Conservation (phyloP, 2,113 vertebrate genomes). For the Atherinomorus stipes region DNA sequence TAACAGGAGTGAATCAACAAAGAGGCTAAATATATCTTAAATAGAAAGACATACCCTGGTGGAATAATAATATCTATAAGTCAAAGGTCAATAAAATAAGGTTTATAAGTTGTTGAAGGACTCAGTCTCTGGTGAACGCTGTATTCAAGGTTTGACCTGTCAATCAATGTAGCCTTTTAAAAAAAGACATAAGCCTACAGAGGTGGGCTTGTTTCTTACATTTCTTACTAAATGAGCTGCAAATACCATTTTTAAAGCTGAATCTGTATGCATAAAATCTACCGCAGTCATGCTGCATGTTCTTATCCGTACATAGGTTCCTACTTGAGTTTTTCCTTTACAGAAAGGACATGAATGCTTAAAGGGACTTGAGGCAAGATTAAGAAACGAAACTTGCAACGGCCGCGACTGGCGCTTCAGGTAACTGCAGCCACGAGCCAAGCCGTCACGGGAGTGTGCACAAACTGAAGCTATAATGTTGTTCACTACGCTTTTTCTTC, state of each 20-base stretch:
- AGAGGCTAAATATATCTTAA: neutral
- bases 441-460: no score
- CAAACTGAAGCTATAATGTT: no score
- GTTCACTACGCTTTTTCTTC: no score
- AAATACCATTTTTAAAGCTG: neutral
- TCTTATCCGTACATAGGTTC: neutral
- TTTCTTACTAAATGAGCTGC: neutral
- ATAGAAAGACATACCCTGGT: neutral
- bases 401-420: no score
- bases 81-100: neutral
- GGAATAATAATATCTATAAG: no score
- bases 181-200: slow-evolving; percentile 21
- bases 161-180: slow-evolving; percentile 23
- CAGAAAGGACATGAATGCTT: slow-evolving; percentile 8
- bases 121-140: neutral
- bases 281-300: slow-evolving; percentile 20
- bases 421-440: no score
- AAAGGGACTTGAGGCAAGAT: no score
- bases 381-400: no score
- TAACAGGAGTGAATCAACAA: slow-evolving; percentile 24
- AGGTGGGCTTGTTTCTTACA: neutral
- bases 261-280: neutral
- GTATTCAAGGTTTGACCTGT: neutral
- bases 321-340: neutral
- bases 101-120: neutral